A percentile compares a stretch with the other conserved stretches of the same genome.
phyloP scores from a whole-genome alignment of 1,140 invertebrate genomes.

The Anoplolepis gracilipes region DNA sequence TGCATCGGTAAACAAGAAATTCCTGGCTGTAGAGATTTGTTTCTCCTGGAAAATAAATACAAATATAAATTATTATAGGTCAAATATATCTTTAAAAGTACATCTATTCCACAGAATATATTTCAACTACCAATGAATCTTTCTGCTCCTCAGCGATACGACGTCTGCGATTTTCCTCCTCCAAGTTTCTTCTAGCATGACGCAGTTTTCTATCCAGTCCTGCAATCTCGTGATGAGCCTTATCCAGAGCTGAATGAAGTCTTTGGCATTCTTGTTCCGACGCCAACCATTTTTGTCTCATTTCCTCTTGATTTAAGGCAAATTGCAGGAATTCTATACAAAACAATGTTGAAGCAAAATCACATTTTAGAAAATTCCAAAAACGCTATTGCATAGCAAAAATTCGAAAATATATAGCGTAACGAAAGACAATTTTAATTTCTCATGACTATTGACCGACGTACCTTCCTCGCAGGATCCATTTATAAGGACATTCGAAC shows the following conservation, averaged over 20 bases:
- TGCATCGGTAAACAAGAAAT: conserved; percentile 90
- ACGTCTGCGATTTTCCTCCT: conserved; percentile 91
- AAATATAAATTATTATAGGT: neutral
- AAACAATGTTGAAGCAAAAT: neutral
- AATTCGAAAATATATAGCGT: neutral
- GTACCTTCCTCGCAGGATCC: conserved; percentile 90
- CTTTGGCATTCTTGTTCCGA: conserved; percentile 89
- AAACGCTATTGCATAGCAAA: neutral
- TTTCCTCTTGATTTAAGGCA: conserved; percentile 90
- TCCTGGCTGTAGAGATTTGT: conserved; percentile 90
- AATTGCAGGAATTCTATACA: conserved; percentile 90
- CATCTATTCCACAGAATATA: neutral
- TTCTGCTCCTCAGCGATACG: conserved; percentile 88
- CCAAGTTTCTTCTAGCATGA: conserved; percentile 91
- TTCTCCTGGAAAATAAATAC: conserved; percentile 87
- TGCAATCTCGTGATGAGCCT: conserved; percentile 88
- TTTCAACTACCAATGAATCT: conserved; percentile 86
- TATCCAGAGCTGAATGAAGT: conserved; percentile 89
- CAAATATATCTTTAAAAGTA: conserved; percentile 29
- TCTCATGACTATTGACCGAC: conserved; percentile 54
- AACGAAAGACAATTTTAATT: conserved; percentile 63
- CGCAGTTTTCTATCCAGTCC: conserved; percentile 92
- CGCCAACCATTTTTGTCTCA: conserved; percentile 89
- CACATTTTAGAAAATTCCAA: neutral
- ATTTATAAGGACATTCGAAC: conserved; percentile 88